Conservation (phyloP, 2,888 invertebrate species). For the Hoplodrina ambigua region DNA sequence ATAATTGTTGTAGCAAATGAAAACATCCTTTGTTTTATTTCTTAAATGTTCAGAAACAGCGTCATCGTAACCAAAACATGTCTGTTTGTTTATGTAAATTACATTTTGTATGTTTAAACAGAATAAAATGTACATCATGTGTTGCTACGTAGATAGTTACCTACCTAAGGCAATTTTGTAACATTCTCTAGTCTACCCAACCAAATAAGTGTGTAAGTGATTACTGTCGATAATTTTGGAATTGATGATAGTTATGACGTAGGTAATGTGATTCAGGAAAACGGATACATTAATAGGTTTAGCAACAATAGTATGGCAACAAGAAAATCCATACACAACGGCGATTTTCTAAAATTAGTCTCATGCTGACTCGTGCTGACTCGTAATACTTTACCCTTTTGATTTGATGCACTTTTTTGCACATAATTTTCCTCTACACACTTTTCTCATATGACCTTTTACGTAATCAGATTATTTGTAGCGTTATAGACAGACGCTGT, state of each 20-base stretch:
- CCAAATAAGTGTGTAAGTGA: not conserved
- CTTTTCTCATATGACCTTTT: no score
- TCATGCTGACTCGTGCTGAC: no score
- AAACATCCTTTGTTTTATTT: constrained; percentile 50
- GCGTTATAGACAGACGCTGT: no score
- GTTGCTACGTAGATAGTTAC: not conserved
- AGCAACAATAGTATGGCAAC: not conserved
- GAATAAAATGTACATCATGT: constrained; percentile 9
- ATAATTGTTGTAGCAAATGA: constrained; percentile 3
- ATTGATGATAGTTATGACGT: constrained; percentile 21
- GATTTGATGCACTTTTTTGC: no score
- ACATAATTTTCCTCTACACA: no score
- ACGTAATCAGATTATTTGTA: no score
- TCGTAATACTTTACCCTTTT: no score
- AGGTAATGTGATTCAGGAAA: constrained; percentile 8
- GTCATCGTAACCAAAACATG: constrained; percentile 35
- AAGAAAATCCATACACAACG: no score
- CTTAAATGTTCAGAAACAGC: constrained; percentile 21
- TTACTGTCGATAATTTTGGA: constrained; percentile 26
- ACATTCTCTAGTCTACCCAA: not conserved
- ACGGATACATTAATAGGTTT: not conserved
- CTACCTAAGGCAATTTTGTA: not conserved
- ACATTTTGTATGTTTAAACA: constrained; percentile 15
- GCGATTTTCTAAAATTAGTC: constrained; percentile 8
- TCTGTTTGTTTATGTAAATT: constrained; percentile 34